Percentiles rank a stretch among this genome's conserved stretches.
Evolutionary conservation across 2,113 vertebrate species (phyloP).

Genomic region (Myodes glareolus): DNA sequence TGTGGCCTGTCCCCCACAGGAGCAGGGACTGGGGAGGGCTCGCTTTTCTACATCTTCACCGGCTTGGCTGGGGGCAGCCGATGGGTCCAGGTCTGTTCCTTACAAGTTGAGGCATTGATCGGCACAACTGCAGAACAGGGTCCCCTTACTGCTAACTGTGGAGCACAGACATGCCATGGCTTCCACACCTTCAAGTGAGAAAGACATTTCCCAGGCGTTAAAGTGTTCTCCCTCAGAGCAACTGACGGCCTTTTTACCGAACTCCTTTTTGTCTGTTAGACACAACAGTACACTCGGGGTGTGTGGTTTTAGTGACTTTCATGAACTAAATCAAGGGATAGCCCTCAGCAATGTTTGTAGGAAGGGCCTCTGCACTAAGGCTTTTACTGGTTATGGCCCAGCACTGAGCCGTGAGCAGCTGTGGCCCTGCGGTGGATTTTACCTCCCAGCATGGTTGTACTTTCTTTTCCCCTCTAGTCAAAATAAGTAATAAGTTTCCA

Average conservation of each 20-base stretch:
- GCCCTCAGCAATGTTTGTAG: slow-evolving; percentile 72
- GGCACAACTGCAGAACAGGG: slow-evolving; percentile 59
- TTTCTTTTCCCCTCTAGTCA: slow-evolving; percentile 55
- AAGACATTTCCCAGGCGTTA: slow-evolving; percentile 38
- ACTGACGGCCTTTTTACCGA: neutral
- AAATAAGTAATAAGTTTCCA: slow-evolving; percentile 68
- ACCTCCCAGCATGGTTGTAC: slow-evolving; percentile 73
- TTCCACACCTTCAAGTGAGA: slow-evolving; percentile 63
- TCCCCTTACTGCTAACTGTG: slow-evolving; percentile 71
- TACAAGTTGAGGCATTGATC: slow-evolving; percentile 66
- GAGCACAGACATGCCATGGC: slow-evolving; percentile 53
- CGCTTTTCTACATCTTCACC: slow-evolving; percentile 69
- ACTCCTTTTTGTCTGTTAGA: slow-evolving; percentile 74
- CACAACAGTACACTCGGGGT: slow-evolving; percentile 67
- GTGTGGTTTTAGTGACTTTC: slow-evolving; percentile 79
- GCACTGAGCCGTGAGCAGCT: slow-evolving; percentile 1
- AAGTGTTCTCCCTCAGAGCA: slow-evolving; percentile 29
- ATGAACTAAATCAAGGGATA: slow-evolving; percentile 76
- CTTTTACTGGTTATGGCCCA: neutral
- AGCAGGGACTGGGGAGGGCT: neutral
- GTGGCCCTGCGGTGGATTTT: slow-evolving; percentile 39
- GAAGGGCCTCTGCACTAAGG: slow-evolving; percentile 65
- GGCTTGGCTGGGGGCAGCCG: slow-evolving; percentile 72
- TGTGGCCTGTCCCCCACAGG: slow-evolving; percentile 58
- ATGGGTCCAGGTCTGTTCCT: slow-evolving; percentile 68